These are phyloP conservation scores for Danionella dracula DNA, from an alignment of 2,797 vertebrate species.

Conservation along the genomic window DNA sequence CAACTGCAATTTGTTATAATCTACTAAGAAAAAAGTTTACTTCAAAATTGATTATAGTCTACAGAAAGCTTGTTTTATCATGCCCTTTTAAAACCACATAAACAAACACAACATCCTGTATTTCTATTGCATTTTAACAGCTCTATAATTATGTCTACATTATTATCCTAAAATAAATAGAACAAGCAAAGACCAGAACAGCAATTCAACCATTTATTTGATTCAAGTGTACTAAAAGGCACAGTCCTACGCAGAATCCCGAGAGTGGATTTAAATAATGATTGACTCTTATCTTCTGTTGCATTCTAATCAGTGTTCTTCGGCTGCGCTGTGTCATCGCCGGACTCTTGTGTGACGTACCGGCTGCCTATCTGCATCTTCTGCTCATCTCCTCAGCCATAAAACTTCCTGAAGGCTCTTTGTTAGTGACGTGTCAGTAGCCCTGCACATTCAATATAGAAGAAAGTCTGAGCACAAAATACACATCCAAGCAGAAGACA, in stretches of 20 bases:
- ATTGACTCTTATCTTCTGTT: conserved; percentile 35
- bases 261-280: conserved; percentile 44
- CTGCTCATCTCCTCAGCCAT: conserved; percentile 26
- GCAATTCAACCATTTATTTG: neutral
- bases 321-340: conserved; percentile 3
- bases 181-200: neutral
- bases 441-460: neutral
- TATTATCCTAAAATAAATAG: too few species aligned
- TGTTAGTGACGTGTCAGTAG: neutral
- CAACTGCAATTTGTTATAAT: too few species aligned
- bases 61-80: too few species aligned
- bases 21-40: too few species aligned
- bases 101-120: too few species aligned
- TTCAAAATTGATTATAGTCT: too few species aligned
- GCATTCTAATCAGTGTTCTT: conserved; percentile 38
- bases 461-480: neutral
- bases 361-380: neutral
- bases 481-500: conserved; percentile 7
- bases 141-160: too few species aligned
- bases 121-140: too few species aligned
- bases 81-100: too few species aligned
- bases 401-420: conserved; percentile 19
- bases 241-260: neutral
- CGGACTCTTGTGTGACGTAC: neutral
- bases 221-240: neutral